phyloP scores from a whole-genome alignment of 2,888 invertebrate genomes.

The Cataglyphis altisquamis region DNA sequence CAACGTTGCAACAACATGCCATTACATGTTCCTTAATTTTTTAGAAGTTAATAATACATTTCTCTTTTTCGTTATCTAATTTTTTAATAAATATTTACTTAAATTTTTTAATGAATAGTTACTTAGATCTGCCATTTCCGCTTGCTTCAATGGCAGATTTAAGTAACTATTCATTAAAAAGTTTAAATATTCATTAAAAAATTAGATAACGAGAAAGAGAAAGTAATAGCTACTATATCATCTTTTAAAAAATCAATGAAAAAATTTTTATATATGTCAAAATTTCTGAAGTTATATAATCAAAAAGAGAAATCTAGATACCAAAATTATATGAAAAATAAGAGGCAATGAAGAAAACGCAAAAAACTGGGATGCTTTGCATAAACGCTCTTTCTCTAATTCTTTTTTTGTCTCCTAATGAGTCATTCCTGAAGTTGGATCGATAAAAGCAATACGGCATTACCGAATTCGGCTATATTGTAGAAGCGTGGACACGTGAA shows the following conservation, averaged over 20 bases:
- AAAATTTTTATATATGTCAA: background rate
- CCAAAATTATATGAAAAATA: background rate
- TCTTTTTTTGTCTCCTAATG: no score
- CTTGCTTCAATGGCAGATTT: background rate
- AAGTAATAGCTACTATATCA: background rate
- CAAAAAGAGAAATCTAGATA: background rate
- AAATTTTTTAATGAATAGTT: no score
- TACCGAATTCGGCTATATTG: slow-evolving; percentile 93
- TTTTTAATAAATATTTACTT: background rate
- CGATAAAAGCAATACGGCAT: slow-evolving; percentile 13
- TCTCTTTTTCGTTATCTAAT: background rate
- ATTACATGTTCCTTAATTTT: background rate
- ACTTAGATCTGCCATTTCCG: background rate
- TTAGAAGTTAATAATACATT: background rate
- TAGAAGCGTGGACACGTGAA: slow-evolving; percentile 92
- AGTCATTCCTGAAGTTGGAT: background rate
- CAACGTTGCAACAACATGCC: background rate
- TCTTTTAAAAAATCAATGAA: background rate
- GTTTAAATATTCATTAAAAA: background rate
- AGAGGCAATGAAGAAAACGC: background rate
- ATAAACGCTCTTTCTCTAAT: background rate
- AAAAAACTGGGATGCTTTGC: background rate
- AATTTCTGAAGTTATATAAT: background rate
- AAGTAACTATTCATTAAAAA: background rate
- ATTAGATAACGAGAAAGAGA: background rate